Evolutionary conservation across 2,888 invertebrate genomes (phyloP), one percentile per base, ranked within the genome.

Genomic region (Meandrusa payeni): DNA sequence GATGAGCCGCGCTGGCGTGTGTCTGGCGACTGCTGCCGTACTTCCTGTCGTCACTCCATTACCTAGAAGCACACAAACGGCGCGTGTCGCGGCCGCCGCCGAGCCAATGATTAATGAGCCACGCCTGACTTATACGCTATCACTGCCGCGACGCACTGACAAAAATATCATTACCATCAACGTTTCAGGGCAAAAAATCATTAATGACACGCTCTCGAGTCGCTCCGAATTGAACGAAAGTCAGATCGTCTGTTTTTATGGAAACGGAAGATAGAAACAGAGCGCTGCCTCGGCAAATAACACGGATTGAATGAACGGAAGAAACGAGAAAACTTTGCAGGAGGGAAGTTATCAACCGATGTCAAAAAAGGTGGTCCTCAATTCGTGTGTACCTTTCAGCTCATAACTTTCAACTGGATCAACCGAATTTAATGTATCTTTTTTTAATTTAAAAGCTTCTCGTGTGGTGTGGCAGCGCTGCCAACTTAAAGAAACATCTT

Each of bases 91-190:
- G 20, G 9, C 12, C 34, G 22, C 34, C 41, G 12, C 15, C 12
- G 23, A 4, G 28, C 7, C 37, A 15, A 42, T 52, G 56, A 58
- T 58, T 55, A 58, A 58, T 58, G 56, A 41, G 38, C 34, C 20
- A 41, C 31, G 33, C 17, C 27, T 40, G 48, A 52, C 47, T 51
- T 50, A 51, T 48, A 46, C 49, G 28, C 23, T 33, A 9, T 26
- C 31, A 17, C 2, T 6, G 15, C 12, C n/a, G 28, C 13, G 6
- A n/a, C n/a, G 47, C 41, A 12, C 27, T 20, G 17, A n/a, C 26
- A 37, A 53, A 52, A 51, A 55, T 48, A 44, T 36, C 49, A 52
- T 52, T 52, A 47, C 37, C 41, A 32, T 26, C 38, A 7, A 15
- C 28, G 39, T 26, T 23, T 23, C 11, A 3, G 20, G 26, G 48